These are phyloP conservation scores for Herpetotheres cachinnans DNA, from an alignment of 2,113 vertebrate species.

Conservation along the genomic window DNA sequence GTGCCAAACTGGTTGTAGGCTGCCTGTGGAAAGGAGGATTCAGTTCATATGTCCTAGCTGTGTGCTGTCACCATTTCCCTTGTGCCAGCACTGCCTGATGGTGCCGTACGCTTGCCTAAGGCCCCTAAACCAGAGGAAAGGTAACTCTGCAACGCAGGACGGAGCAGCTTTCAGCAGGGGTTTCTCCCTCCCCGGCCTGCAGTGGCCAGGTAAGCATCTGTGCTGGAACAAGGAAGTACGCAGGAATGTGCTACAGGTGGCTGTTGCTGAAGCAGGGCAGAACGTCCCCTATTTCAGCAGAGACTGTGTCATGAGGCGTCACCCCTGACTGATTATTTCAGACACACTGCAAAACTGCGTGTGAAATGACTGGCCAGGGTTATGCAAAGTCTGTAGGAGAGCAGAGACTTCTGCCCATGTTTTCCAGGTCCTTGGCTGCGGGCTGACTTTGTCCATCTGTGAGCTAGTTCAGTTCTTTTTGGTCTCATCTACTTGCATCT, in stretches of 20 bases:
- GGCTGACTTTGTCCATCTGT: neutral
- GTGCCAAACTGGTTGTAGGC: neutral
- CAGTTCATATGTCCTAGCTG: neutral
- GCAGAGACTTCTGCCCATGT: neutral
- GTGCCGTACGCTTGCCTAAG: rapidly evolving
- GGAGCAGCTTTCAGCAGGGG: neutral
- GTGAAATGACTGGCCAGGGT: neutral
- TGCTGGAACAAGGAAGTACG: neutral
- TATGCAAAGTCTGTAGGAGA: neutral
- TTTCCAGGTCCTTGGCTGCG: neutral
- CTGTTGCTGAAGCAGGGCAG: neutral
- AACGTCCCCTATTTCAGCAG: neutral
- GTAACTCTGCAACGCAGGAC: neutral
- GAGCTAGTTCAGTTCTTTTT: neutral
- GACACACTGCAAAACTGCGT: neutral
- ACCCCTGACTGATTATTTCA: neutral
- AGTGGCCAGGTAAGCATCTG: no score
- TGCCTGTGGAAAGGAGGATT: neutral
- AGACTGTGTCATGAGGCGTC: neutral
- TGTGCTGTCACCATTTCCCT: neutral
- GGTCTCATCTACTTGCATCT: neutral
- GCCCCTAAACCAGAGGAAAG: neutral
- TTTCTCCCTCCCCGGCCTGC: neutral
- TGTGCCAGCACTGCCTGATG: neutral
- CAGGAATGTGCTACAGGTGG: neutral